Conservation (phyloP, 2,888 invertebrate genomes). For the Proisotoma minuta region DNA sequence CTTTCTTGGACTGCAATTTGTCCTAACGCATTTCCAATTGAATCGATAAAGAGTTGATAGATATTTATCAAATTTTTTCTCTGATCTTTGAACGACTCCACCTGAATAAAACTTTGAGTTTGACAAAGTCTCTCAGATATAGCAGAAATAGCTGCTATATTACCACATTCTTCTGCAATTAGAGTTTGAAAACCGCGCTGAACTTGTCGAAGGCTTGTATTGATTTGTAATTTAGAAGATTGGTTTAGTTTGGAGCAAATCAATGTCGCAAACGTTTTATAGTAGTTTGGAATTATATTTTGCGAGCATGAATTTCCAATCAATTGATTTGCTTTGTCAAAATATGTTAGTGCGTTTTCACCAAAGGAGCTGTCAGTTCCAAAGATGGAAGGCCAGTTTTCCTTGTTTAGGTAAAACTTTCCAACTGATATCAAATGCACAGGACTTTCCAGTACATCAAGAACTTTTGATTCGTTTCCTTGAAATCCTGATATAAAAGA, state of each 20-base stretch:
- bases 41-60: constrained; percentile 3
- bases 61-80: not conserved
- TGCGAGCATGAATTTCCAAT: not conserved
- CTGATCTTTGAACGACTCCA: not conserved
- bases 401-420: not conserved
- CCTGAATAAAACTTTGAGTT: not conserved
- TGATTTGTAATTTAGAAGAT: not conserved
- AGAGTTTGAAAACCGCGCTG: not conserved
- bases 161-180: not conserved
- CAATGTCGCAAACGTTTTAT: not conserved
- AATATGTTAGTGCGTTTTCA: not conserved
- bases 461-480: not conserved
- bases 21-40: not conserved
- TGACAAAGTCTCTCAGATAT: not conserved
- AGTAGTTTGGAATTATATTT: not conserved
- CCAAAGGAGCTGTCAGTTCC: not conserved
- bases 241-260: not conserved
- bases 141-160: not conserved
- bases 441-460: not conserved
- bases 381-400: not conserved
- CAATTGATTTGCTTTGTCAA: not conserved
- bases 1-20: not conserved
- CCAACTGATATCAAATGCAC: not conserved
- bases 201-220: not conserved
- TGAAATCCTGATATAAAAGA: too few species aligned